Evolutionary conservation across 2,797 vertebrate species (phyloP).

Genomic region (Luscinia megarhynchos): DNA sequence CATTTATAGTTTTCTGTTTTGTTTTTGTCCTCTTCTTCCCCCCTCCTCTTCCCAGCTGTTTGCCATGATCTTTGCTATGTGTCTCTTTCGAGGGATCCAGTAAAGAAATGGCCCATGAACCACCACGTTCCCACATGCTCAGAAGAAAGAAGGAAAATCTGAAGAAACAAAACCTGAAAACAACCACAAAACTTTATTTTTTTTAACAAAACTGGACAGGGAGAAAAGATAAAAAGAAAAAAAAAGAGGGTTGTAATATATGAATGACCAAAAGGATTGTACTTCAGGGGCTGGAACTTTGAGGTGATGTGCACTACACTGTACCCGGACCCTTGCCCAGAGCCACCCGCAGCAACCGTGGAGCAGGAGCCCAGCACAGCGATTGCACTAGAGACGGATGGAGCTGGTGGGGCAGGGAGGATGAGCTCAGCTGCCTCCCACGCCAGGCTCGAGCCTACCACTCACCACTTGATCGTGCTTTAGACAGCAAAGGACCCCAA

Average conservation of each 20-base stretch:
- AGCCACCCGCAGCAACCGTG: not conserved
- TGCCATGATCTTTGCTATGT: conserved; percentile 95
- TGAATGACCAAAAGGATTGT: conserved; percentile 80
- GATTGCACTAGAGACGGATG: conserved; percentile 50
- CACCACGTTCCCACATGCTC: not conserved
- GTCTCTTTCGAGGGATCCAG: conserved; percentile 92
- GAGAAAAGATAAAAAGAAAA: not conserved
- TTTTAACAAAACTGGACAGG: conserved; percentile 65
- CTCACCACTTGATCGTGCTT: not conserved
- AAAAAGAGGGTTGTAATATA: conserved; percentile 77
- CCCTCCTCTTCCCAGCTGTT: conserved; percentile 81
- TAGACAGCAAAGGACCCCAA: not conserved
- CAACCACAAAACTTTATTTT: conserved; percentile 70
- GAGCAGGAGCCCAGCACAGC: not conserved
- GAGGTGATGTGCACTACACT: conserved; percentile 80
- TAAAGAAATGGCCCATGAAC: conserved; percentile 66
- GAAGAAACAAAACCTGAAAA: conserved; percentile 32
- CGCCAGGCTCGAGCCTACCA: not conserved
- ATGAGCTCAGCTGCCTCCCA: not conserved
- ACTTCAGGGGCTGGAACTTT: conserved; percentile 90
- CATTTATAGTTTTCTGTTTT: not conserved
- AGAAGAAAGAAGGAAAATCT: conserved; percentile 66
- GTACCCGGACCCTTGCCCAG: conserved; percentile 55
- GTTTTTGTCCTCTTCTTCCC: not conserved
- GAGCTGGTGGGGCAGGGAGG: not conserved